Percentiles rank a stretch among this genome's conserved stretches.
Conservation (phyloP, 2,888 invertebrate species). For the Agriopis marginaria region DNA sequence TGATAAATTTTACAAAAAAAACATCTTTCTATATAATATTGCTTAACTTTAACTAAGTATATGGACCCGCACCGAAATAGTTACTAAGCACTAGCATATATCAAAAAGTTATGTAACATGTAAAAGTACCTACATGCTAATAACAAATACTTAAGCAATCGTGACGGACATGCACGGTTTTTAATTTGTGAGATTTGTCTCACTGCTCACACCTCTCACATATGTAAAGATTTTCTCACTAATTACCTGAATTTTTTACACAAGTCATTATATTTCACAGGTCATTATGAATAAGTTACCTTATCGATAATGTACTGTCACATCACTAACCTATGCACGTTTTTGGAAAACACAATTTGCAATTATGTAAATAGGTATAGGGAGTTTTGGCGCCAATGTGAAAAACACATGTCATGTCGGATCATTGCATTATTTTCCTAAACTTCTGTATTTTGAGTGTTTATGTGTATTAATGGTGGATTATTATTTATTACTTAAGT, state of each 20-base stretch:
- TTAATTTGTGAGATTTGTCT: not conserved
- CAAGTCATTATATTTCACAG: not conserved
- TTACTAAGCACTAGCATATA: not conserved
- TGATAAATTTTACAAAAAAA: too few relatives aligned
- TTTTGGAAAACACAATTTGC: too few relatives aligned
- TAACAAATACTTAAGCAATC: not conserved
- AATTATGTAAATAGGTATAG: too few relatives aligned
- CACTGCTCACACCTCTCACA: not conserved
- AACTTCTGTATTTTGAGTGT: too few relatives aligned
- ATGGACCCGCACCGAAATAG: not conserved
- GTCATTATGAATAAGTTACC: too few relatives aligned
- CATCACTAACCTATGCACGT: not conserved
- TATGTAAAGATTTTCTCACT: not conserved
- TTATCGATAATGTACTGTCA: not conserved
- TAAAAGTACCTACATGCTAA: not conserved
- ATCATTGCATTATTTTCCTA: too few relatives aligned
- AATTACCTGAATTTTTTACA: not conserved
- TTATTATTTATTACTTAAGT: too few relatives aligned
- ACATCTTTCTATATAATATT: too few relatives aligned
- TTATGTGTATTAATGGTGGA: too few relatives aligned
- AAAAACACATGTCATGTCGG: too few relatives aligned
- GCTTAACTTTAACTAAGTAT: not conserved
- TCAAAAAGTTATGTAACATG: not conserved
- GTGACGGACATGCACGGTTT: slow-evolving; percentile 3
- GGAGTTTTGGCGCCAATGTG: too few relatives aligned